Conservation (phyloP, 1,140 invertebrate species). For the Myzus persicae region DNA sequence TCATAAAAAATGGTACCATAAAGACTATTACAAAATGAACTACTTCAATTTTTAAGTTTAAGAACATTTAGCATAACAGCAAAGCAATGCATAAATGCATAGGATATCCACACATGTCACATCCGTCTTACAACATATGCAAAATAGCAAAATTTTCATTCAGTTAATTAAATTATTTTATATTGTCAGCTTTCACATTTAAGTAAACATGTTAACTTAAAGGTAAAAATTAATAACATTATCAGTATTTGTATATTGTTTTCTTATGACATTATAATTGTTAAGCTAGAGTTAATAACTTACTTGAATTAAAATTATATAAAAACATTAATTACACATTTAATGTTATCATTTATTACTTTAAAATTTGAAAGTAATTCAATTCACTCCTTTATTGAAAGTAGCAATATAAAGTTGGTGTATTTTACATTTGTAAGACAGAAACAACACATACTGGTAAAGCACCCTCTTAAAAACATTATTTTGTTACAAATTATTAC, state of each 20-base stretch:
- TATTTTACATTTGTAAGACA: neutral
- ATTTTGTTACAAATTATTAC: constrained; percentile 20
- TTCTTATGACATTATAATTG: neutral
- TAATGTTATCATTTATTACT: neutral
- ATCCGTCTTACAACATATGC: neutral
- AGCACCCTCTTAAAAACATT: neutral
- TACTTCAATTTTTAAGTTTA: neutral
- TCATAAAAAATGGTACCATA: neutral
- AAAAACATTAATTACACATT: neutral
- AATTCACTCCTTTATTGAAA: neutral
- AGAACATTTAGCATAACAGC: neutral
- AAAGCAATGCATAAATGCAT: constrained; percentile 11
- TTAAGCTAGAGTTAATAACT: neutral
- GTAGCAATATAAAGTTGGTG: neutral
- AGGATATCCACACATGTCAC: neutral
- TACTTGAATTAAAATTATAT: neutral
- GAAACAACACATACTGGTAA: neutral
- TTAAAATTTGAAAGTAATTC: neutral
- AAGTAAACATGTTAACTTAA: neutral
- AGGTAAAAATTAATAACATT: neutral
- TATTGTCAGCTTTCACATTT: neutral
- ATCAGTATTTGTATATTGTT: neutral
- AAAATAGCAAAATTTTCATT: neutral
- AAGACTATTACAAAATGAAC: neutral
- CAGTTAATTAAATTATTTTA: neutral